Conservation (phyloP, 2,113 vertebrate genomes). For the Passer montanus region DNA sequence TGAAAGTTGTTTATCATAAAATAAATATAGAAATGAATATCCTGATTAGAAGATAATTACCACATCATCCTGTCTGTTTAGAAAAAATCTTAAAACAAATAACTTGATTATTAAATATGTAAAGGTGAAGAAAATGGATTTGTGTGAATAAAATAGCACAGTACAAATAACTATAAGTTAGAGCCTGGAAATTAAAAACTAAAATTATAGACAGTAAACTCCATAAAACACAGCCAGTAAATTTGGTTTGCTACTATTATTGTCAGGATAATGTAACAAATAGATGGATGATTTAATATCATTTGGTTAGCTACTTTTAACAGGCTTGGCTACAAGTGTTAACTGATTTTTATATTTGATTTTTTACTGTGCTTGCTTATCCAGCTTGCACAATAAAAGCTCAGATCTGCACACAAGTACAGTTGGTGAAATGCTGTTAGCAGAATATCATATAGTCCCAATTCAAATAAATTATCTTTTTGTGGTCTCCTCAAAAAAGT, state of each 20-base stretch:
- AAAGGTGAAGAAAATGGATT: slow-evolving; percentile 11
- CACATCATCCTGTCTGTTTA: slow-evolving; percentile 6
- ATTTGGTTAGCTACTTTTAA: slow-evolving; percentile 73
- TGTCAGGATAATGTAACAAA: slow-evolving; percentile 59
- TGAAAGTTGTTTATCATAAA: not conserved
- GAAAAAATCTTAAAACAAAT: slow-evolving; percentile 6
- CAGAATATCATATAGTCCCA: slow-evolving; percentile 3
- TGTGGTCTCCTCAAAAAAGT: not conserved
- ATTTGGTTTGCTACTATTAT: slow-evolving; percentile 50
- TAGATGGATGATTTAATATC: slow-evolving; percentile 63
- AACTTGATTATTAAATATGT: not conserved
- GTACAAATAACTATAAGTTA: slow-evolving; percentile 45
- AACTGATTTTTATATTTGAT: slow-evolving; percentile 65
- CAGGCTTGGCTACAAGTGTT: slow-evolving; percentile 50
- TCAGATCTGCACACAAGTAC: slow-evolving; percentile 38
- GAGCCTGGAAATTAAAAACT: slow-evolving; percentile 43
- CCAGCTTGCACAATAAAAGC: slow-evolving; percentile 47
- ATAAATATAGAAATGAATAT: not conserved
- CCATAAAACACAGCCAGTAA: slow-evolving; percentile 63
- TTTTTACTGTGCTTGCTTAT: slow-evolving; percentile 56
- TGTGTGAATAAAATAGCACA: slow-evolving; percentile 46
- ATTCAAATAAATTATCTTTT: slow-evolving; percentile 50
- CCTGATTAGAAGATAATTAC: slow-evolving; percentile 28
- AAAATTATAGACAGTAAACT: slow-evolving; percentile 31
- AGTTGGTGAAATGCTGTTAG: slow-evolving; percentile 35